phyloP scores from a whole-genome alignment of 2,113 vertebrate species.

The Aramus guarauna region DNA sequence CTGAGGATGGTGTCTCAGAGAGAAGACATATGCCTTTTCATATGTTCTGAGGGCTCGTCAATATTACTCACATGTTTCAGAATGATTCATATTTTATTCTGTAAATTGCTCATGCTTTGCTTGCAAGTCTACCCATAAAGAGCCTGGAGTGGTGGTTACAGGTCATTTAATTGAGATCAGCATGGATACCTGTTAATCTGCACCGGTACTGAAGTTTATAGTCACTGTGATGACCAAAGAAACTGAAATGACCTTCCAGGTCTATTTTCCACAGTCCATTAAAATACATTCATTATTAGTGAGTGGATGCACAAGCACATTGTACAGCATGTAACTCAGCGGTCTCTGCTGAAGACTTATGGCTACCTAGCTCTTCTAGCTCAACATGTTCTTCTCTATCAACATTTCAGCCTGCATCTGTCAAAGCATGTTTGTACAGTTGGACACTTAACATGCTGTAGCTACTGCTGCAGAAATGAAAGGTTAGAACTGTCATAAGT shows the following conservation, averaged over 20 bases:
- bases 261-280: not conserved
- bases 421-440: not conserved
- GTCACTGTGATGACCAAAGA: not conserved
- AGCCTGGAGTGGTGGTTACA: not conserved
- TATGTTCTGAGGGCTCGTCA: not conserved
- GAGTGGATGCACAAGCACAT: fast-evolving
- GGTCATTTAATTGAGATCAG: not conserved
- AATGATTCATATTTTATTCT: not conserved
- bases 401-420: not conserved
- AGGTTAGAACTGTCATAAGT: not conserved
- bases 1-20: not conserved
- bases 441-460: not conserved
- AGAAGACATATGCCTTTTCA: not conserved
- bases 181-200: not conserved
- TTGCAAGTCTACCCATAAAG: not conserved
- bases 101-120: not conserved
- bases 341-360: not conserved
- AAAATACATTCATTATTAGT: not conserved
- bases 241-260: not conserved
- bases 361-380: not conserved
- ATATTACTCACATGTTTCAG: not conserved
- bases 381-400: not conserved
- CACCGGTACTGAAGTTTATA: not conserved
- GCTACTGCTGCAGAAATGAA: not conserved
- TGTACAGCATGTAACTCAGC: not conserved